phyloP scores from a whole-genome alignment of 1,140 invertebrate genomes.

The Bombus huntii region DNA sequence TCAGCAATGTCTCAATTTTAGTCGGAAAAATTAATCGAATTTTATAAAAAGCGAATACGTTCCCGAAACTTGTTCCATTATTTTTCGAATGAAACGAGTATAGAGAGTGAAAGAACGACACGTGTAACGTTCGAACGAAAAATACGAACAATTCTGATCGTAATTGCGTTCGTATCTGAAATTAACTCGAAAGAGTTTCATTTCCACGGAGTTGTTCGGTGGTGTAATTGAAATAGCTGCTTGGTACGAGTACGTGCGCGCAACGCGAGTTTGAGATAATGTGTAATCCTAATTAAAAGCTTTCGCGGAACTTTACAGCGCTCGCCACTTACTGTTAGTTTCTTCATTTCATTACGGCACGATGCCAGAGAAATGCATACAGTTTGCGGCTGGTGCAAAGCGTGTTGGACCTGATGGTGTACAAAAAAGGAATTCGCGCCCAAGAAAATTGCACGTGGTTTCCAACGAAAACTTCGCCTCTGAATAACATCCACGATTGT shows the following conservation, averaged over 20 bases:
- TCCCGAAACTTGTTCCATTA: not conserved
- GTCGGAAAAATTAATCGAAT: not conserved
- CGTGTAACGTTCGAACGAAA: not conserved
- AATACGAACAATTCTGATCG: not conserved
- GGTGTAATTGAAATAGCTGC: slow-evolving; percentile 25
- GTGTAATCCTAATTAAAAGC: slow-evolving; percentile 47
- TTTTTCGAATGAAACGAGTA: not conserved
- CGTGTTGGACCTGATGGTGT: not conserved
- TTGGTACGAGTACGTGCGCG: not conserved
- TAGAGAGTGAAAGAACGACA: not conserved
- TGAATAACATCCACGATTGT: not conserved
- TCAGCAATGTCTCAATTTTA: not conserved
- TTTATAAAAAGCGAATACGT: not conserved
- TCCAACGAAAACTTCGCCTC: not conserved
- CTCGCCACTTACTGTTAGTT: slow-evolving; percentile 24
- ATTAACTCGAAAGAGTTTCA: slow-evolving; percentile 22
- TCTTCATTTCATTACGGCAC: slow-evolving; percentile 26
- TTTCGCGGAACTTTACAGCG: slow-evolving; percentile 32
- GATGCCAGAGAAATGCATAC: not conserved
- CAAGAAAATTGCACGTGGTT: not conserved
- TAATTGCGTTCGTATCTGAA: slow-evolving; percentile 16
- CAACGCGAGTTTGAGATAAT: slow-evolving; percentile 11
- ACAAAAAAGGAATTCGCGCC: not conserved
- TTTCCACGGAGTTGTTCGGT: slow-evolving; percentile 6
- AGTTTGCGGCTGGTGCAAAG: not conserved